A percentile compares a stretch with the other conserved stretches of the same genome.
Evolutionary conservation across 2,888 invertebrate genomes (phyloP).

Genomic region (Blastobasis lacticolella): DNA sequence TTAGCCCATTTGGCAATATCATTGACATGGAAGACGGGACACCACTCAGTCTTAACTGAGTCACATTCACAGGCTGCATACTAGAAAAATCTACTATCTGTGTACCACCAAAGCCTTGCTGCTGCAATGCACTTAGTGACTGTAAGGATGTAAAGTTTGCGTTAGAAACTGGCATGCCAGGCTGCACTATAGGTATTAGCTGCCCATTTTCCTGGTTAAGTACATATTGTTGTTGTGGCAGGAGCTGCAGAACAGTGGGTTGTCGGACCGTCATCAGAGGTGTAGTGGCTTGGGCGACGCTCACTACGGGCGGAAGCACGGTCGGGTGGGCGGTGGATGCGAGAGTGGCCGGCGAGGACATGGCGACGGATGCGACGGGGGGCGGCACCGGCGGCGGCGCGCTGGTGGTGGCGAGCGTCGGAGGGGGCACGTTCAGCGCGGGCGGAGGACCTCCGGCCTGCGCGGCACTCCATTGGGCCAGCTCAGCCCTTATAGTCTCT

Average conservation of each 20-base stretch:
- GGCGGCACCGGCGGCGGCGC: constrained; percentile 48
- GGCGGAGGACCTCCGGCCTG: constrained; percentile 60
- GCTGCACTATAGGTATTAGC: constrained; percentile 65
- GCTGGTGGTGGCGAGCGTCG: constrained; percentile 46
- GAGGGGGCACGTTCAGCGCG: constrained; percentile 57
- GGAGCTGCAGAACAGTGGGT: constrained; percentile 57
- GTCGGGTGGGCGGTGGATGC: constrained; percentile 44
- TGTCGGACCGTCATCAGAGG: constrained; percentile 66
- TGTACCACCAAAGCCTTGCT: constrained; percentile 54
- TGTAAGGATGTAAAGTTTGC: constrained; percentile 60
- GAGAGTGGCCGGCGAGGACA: constrained; percentile 45
- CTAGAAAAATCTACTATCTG: constrained; percentile 60
- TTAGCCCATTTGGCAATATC: constrained; percentile 57
- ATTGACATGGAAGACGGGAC: constrained; percentile 67
- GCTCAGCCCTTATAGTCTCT: constrained; percentile 81
- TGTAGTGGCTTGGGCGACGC: constrained; percentile 50
- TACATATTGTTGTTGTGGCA: constrained; percentile 65
- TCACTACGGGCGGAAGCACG: constrained; percentile 55
- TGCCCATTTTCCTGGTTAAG: constrained; percentile 65
- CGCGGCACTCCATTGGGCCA: constrained; percentile 66
- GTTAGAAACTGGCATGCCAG: constrained; percentile 60
- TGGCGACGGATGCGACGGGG: constrained; percentile 44
- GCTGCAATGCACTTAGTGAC: constrained; percentile 45
- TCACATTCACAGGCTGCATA: constrained; percentile 66
- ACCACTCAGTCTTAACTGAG: constrained; percentile 56